Conservation (phyloP, 2,113 vertebrate species). For the Zosterops pallidus region DNA sequence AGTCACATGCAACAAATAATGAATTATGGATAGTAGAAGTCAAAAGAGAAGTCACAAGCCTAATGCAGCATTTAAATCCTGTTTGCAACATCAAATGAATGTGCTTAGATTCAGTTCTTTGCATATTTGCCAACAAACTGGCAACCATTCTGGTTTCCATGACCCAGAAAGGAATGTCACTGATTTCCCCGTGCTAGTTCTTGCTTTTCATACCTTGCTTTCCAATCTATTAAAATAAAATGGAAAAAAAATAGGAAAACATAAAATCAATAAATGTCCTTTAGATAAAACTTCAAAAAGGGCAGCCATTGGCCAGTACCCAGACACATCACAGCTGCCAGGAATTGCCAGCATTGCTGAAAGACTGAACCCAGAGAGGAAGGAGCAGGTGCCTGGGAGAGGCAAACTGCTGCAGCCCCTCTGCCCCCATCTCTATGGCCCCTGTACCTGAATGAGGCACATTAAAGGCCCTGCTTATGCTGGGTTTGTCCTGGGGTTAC, state of each 20-base stretch:
- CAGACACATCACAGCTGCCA: background rate
- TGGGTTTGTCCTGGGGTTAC: background rate
- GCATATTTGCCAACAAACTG: background rate
- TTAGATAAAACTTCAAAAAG: background rate
- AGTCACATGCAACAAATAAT: constrained; percentile 23
- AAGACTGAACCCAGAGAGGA: background rate
- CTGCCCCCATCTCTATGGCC: accelerated
- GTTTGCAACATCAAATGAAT: background rate
- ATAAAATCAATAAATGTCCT: background rate
- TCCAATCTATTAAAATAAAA: background rate
- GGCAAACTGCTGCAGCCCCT: background rate
- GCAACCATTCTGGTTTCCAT: background rate
- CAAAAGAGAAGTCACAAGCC: constrained; percentile 24
- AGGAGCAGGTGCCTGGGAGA: background rate
- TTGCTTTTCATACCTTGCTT: background rate
- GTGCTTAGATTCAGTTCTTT: background rate
- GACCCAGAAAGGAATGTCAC: background rate
- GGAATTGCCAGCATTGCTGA: background rate
- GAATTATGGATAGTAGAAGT: constrained; percentile 2
- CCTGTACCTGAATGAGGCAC: background rate
- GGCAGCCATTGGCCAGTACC: background rate
- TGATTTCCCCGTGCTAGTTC: background rate
- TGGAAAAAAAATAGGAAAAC: background rate
- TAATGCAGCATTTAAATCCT: constrained; percentile 18
- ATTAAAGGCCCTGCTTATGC: accelerated